Percentiles rank a stretch among this genome's conserved stretches.
phyloP scores from a whole-genome alignment of 2,113 vertebrate species.

The Neotragus pygmaeus region DNA sequence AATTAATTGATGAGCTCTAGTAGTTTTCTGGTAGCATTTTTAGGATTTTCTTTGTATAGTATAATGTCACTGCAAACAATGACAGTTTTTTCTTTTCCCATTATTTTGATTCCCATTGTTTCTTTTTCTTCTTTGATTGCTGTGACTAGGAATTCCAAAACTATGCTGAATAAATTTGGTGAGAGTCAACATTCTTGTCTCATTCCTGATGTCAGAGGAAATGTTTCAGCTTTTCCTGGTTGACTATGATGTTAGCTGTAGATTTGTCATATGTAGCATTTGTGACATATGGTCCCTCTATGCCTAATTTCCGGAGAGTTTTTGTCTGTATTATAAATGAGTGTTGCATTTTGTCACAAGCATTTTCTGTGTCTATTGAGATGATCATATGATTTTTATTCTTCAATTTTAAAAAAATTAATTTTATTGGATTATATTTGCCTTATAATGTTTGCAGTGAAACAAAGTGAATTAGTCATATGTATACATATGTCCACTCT shows the following conservation, averaged over 20 bases:
- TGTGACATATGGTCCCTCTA: not conserved
- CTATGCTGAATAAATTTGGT: not conserved
- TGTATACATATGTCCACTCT: not conserved
- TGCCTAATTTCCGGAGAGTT: not conserved
- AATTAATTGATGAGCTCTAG: not conserved
- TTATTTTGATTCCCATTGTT: not conserved
- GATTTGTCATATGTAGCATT: not conserved
- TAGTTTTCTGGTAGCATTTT: not conserved
- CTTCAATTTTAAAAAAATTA: not conserved
- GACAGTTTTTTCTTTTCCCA: not conserved
- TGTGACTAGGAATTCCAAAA: not conserved
- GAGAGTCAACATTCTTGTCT: not conserved
- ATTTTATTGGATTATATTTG: not conserved
- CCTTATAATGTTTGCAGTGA: not conserved
- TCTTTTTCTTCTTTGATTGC: not conserved
- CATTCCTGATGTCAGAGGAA: not conserved
- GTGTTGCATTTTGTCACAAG: not conserved
- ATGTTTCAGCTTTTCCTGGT: not conserved
- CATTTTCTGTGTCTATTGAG: not conserved
- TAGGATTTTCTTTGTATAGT: not conserved
- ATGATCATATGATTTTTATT: not conserved
- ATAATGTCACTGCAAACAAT: not conserved
- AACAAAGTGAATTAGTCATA: not conserved
- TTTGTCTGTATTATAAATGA: not conserved
- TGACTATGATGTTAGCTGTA: not conserved